These are phyloP conservation scores for Drosophila seguyi DNA, from an alignment of 1,140 invertebrate species.

Conservation along the genomic window DNA sequence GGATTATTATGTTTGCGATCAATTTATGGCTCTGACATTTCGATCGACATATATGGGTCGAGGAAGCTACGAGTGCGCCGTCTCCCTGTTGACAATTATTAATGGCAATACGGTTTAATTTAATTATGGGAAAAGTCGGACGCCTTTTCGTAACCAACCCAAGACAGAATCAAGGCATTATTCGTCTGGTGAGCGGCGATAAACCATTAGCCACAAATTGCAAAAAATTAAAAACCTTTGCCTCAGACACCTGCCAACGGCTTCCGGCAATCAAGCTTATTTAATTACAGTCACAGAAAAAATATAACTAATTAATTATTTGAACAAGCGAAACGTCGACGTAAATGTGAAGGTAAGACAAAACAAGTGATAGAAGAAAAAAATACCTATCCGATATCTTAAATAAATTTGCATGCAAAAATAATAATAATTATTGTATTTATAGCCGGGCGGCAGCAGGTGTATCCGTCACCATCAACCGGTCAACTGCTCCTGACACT, in stretches of 20 bases:
- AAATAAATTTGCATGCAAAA: constrained; percentile 64
- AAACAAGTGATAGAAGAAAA: constrained; percentile 11
- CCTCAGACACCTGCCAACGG: constrained; percentile 41
- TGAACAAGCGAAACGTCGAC: constrained; percentile 30
- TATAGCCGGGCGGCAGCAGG: constrained; percentile 19
- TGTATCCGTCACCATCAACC: constrained; percentile 49
- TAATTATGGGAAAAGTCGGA: constrained; percentile 73
- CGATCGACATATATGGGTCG: constrained; percentile 69
- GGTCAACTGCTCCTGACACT: constrained; percentile 40
- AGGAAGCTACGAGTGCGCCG: constrained; percentile 45
- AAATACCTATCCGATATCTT: constrained; percentile 8
- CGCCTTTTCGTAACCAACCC: constrained; percentile 32
- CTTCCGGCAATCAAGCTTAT: constrained; percentile 67
- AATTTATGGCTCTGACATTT: constrained; percentile 77
- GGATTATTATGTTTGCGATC: constrained; percentile 74
- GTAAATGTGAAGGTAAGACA: constrained; percentile 64
- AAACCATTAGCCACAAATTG: constrained; percentile 38
- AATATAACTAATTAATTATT: constrained; percentile 69
- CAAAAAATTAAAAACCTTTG: constrained; percentile 34
- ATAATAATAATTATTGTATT: constrained; percentile 24
- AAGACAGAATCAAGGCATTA: constrained; percentile 11
- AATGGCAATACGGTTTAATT: constrained; percentile 75
- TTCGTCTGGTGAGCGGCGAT: constrained; percentile 10
- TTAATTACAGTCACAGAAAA: constrained; percentile 62
- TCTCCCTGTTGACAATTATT: constrained; percentile 68